Percentiles rank a stretch among this genome's conserved stretches.
Conservation (phyloP, 1,140 invertebrate species). For the Saccostrea echinata region DNA sequence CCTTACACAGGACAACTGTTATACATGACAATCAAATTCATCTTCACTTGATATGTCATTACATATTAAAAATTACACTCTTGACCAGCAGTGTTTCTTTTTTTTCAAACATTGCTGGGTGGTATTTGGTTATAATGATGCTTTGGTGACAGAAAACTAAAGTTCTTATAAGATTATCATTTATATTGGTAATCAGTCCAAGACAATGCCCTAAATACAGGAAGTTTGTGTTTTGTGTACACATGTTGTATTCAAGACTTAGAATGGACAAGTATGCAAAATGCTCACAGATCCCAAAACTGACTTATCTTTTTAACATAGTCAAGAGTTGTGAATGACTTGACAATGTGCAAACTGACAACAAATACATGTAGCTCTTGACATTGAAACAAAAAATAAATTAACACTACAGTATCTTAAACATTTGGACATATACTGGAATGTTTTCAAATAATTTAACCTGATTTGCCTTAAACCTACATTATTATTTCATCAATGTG, state of each 20-base stretch:
- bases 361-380: not conserved
- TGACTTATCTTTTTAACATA: not conserved
- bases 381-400: not conserved
- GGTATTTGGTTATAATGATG: too few relatives aligned
- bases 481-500: not conserved
- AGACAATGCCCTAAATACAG: too few relatives aligned
- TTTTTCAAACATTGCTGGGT: too few relatives aligned
- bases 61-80: too few relatives aligned
- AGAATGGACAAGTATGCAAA: not conserved
- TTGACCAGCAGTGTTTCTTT: too few relatives aligned
- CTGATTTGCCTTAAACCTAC: not conserved
- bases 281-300: not conserved
- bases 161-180: too few relatives aligned
- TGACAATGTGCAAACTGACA: not conserved
- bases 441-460: conserved; percentile 4
- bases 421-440: conserved; percentile 8
- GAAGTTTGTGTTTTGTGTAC: too few relatives aligned
- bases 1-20: not conserved
- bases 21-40: too few relatives aligned
- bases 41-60: not conserved
- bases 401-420: not conserved
- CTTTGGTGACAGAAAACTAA: too few relatives aligned
- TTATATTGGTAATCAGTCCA: too few relatives aligned
- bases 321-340: not conserved
- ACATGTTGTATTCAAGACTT: too few relatives aligned